These are phyloP conservation scores for Leptopilina syphax DNA, from an alignment of 2,888 invertebrate species.

Conservation along the genomic window DNA sequence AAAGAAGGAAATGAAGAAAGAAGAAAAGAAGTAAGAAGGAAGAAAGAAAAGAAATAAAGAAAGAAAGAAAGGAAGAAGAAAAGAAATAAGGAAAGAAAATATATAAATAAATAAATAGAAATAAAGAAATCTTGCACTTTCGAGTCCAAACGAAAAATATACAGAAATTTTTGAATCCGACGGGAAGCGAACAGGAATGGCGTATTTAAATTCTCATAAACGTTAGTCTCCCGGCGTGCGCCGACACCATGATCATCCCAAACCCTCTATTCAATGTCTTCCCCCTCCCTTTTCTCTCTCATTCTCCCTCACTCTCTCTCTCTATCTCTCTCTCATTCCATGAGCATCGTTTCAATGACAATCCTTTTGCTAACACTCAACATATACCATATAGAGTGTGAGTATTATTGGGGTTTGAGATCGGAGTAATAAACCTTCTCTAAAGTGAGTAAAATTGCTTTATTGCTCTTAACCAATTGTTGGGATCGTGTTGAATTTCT, in stretches of 20 bases:
- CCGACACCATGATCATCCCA: conserved; percentile 58
- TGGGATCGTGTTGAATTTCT: conserved; percentile 60
- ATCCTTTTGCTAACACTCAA: conserved; percentile 60
- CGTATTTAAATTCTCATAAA: conserved; percentile 62
- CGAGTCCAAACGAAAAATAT: neutral
- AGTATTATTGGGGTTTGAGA: conserved; percentile 55
- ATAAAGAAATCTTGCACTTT: too few relatives aligned
- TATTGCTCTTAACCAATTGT: conserved; percentile 66
- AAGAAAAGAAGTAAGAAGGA: too few relatives aligned
- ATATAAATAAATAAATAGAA: too few relatives aligned
- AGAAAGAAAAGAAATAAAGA: too few relatives aligned
- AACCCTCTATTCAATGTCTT: conserved; percentile 52
- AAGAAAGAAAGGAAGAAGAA: too few relatives aligned
- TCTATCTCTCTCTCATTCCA: neutral
- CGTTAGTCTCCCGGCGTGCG: conserved; percentile 58
- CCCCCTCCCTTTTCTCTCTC: neutral
- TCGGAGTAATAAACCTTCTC: conserved; percentile 65
- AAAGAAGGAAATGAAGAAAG: too few relatives aligned
- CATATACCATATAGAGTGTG: conserved; percentile 51
- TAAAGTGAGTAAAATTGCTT: conserved; percentile 65
- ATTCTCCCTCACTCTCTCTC: neutral
- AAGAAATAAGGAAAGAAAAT: too few relatives aligned
- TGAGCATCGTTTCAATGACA: conserved; percentile 45
- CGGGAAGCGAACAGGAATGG: conserved; percentile 64
- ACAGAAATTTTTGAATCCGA: conserved; percentile 59